Evolutionary conservation across 2,797 vertebrate genomes (phyloP).

Genomic region (Onychomys leucogaster): DNA sequence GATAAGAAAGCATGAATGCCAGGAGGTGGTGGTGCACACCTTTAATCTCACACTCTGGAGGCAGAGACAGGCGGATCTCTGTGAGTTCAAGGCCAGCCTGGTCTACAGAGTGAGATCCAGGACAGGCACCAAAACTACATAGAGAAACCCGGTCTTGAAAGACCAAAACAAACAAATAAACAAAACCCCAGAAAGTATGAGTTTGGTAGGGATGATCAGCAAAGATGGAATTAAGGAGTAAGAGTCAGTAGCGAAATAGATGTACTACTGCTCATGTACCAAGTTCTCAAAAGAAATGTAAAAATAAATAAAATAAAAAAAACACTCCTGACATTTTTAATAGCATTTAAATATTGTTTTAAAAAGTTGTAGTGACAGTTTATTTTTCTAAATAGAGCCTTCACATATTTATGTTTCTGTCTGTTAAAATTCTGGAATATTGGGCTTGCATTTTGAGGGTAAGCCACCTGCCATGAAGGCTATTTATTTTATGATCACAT

Average conservation of each 20-base stretch:
- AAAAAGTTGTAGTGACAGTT: not conserved
- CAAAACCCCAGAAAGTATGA: no score
- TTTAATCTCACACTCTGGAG: no score
- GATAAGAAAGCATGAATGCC: not conserved
- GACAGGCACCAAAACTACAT: no score
- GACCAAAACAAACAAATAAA: no score
- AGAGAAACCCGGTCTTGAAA: no score
- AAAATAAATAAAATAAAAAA: not conserved
- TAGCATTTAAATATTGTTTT: not conserved
- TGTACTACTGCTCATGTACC: not conserved
- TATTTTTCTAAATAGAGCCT: not conserved
- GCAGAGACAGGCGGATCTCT: no score
- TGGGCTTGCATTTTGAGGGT: constrained; percentile 1
- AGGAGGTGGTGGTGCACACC: no score
- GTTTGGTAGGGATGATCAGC: not conserved
- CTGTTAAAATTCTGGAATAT: not conserved
- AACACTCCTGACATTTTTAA: not conserved
- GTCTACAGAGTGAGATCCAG: no score
- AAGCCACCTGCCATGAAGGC: constrained; percentile 44
- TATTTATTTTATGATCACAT: constrained; percentile 67
- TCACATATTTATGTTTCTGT: not conserved
- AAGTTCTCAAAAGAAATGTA: not conserved
- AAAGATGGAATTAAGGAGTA: not conserved
- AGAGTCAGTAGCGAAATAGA: not conserved
- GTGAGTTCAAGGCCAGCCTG: no score